Conservation (phyloP, 2,888 invertebrate genomes). For the Idaea dimidiata region DNA sequence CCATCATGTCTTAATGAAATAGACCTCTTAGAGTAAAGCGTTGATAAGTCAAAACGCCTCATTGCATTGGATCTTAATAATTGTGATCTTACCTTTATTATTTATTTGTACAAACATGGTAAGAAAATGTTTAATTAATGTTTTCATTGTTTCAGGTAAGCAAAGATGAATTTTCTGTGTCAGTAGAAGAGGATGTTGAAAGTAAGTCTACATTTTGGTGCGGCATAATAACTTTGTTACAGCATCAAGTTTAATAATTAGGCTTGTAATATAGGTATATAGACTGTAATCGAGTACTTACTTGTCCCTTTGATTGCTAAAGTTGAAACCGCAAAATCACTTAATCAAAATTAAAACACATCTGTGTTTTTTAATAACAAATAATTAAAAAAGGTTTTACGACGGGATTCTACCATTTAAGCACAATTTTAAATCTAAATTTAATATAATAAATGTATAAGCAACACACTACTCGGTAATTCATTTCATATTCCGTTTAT, state of each 20-base stretch:
- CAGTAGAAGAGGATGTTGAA: background rate
- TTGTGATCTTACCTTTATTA: background rate
- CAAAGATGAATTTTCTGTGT: slow-evolving; percentile 6
- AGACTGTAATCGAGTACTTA: too few species aligned
- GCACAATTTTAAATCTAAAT: too few species aligned
- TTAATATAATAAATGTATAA: background rate
- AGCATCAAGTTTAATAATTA: too few species aligned
- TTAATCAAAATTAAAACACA: too few species aligned
- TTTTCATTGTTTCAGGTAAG: slow-evolving; percentile 45
- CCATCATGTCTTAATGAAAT: too few species aligned
- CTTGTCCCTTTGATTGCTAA: too few species aligned
- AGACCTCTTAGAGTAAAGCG: background rate
- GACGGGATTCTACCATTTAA: too few species aligned
- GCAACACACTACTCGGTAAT: slow-evolving; percentile 5
- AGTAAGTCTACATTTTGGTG: background rate
- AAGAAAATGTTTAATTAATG: slow-evolving; percentile 7
- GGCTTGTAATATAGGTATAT: too few species aligned
- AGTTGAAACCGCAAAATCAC: too few species aligned
- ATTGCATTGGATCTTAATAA: background rate
- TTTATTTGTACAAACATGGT: background rate
- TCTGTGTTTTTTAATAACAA: too few species aligned
- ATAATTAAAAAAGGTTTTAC: too few species aligned
- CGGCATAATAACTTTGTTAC: too few species aligned
- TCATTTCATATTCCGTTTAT: background rate
- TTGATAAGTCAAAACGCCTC: background rate